phyloP scores from a whole-genome alignment of 2,797 vertebrate genomes.

The Chrosomus eos region DNA sequence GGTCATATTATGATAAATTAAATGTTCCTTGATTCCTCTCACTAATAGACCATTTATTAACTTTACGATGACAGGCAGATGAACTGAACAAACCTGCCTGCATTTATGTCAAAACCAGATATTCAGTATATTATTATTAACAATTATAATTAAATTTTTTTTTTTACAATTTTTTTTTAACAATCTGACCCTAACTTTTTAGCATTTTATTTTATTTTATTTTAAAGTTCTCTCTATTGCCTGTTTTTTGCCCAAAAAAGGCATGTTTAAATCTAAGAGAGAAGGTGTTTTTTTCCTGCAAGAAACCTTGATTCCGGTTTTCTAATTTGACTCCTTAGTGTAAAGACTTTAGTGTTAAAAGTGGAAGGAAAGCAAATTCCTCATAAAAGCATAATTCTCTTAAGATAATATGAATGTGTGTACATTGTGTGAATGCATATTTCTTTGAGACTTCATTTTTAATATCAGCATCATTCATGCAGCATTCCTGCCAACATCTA shows the following conservation, averaged over 20 bases:
- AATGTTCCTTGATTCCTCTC: conserved; percentile 1
- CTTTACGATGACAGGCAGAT: background rate
- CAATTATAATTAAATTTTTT: too few species aligned
- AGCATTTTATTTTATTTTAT: background rate
- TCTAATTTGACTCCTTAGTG: background rate
- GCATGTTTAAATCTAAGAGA: background rate
- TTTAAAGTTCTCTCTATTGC: background rate
- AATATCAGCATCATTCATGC: conserved; percentile 56
- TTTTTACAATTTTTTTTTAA: background rate
- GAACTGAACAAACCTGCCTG: background rate
- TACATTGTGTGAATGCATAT: conserved; percentile 44
- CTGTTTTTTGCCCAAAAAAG: background rate
- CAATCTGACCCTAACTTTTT: background rate
- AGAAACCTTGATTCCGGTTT: background rate
- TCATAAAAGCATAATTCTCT: background rate
- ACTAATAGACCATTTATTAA: background rate
- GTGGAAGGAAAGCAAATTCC: background rate
- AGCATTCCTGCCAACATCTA: conserved; percentile 59
- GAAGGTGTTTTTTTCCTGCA: background rate
- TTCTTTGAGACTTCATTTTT: conserved; percentile 51
- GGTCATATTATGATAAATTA: background rate
- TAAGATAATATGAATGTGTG: conserved; percentile 20
- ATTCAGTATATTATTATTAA: background rate
- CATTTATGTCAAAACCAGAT: background rate
- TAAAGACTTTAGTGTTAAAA: background rate